phyloP scores from a whole-genome alignment of 2,113 vertebrate species.

The Muntiacus muntjak region DNA sequence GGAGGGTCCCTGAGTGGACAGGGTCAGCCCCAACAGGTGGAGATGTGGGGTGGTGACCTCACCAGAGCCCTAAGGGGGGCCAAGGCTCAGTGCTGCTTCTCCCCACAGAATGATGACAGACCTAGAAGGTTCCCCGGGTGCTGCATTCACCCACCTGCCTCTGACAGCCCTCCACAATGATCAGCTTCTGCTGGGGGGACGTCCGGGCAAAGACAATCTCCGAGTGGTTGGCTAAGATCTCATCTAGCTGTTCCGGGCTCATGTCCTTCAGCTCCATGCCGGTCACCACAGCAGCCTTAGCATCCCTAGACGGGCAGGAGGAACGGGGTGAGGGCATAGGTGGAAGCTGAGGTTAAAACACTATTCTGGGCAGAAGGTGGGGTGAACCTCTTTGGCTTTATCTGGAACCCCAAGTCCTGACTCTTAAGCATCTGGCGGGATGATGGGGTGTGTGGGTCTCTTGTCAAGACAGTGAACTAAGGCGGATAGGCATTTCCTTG shows the following conservation, averaged over 20 bases:
- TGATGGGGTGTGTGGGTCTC: neutral
- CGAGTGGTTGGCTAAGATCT: conserved; percentile 76
- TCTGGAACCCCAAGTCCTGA: neutral
- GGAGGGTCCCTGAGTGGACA: neutral
- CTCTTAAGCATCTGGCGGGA: neutral
- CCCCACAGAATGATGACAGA: neutral
- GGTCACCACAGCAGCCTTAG: conserved; percentile 82
- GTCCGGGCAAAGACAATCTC: conserved; percentile 87
- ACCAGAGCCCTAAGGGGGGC: neutral
- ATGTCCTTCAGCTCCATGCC: conserved; percentile 86
- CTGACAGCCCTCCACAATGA: conserved; percentile 86
- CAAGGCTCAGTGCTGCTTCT: neutral
- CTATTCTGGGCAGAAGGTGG: neutral
- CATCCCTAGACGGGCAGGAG: conserved; percentile 71
- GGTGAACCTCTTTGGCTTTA: neutral
- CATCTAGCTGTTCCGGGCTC: conserved; percentile 79
- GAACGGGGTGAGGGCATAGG: neutral
- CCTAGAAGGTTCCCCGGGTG: no score
- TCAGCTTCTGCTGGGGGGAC: conserved; percentile 85
- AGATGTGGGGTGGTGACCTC: neutral
- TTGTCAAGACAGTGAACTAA: neutral
- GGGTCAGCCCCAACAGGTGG: neutral
- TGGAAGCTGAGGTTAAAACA: neutral
- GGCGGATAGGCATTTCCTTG: neutral
- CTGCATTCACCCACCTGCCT: conserved; percentile 77